Base-by-base conservation (phyloP, 2,113 vertebrate species). In the Rhinolophus sinicus region DNA sequence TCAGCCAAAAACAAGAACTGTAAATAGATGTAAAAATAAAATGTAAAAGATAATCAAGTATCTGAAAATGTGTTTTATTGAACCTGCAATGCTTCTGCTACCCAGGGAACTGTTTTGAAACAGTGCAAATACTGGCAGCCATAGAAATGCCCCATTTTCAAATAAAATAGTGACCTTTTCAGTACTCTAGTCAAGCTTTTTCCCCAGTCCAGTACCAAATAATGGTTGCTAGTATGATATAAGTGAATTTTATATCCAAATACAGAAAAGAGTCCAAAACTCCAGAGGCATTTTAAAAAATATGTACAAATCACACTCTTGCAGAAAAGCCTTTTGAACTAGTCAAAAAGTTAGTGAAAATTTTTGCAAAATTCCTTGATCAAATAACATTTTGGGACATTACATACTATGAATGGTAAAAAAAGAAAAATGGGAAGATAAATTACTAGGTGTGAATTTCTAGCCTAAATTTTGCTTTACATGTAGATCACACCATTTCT, bases 61-160 rank as follows among this genome's bases (percentile, higher is more conserved):
- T 76, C 40, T 91, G 50, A 91, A 94, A 91, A 72, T 75, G 38
- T 72, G 70, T 95, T 88, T 93, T 80, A 78, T 91, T 69, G 24
- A 88, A 47, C 6, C 83, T 56, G 9, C 64, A 52, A 19, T 76
- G 14, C 44, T 80, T 94, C 82, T 83, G 38, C 40, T 50, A 21
- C 50, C 50, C 44, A 72, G 35, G 58, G 54, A 90, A 78, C 24
- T 65, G 35, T 73, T 75, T 62, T 50, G 30, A 90, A 84, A 73
- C 40, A 22, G 90, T 56, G 64, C 30, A 69, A 62, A 75, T 62
- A 18, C 40, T 93, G 62, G 15, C 8, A 35, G 84, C 30, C 69
- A 62, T 22, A 84, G 76, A 90, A 80, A 58, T 62, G 52, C 5
- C 62, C 35, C 40, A 22, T 64, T 84, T 95, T 90, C 26, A 78